A percentile compares a stretch with the other conserved stretches of the same genome.
phyloP scores from a whole-genome alignment of 1,140 invertebrate species.

The Triops cancriformis region DNA sequence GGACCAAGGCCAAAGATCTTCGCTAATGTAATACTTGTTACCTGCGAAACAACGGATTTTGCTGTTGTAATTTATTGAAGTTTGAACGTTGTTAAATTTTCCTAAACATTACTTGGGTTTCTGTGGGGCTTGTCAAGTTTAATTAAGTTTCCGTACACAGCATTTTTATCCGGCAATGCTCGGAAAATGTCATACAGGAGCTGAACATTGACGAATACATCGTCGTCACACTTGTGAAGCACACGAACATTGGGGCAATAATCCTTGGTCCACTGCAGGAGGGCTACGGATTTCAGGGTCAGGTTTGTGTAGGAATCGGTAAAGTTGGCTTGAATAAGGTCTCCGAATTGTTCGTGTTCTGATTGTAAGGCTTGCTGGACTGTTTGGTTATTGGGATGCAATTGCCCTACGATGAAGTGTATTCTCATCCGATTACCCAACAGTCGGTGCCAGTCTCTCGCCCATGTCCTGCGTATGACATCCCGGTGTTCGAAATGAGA shows the following conservation, averaged over 20 bases:
- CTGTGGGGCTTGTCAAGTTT: not conserved
- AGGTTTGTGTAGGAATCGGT: constrained; percentile 39
- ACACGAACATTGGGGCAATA: constrained; percentile 35
- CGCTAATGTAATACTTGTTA: constrained; percentile 18
- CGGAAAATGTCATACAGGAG: constrained; percentile 15
- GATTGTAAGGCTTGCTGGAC: constrained; percentile 19
- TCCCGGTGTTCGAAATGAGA: constrained; percentile 16
- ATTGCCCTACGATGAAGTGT: constrained; percentile 24
- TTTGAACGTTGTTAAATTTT: not conserved
- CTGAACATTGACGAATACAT: constrained; percentile 34
- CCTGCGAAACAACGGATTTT: not conserved
- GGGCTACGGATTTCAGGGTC: constrained; percentile 37
- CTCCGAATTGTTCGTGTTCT: constrained; percentile 25
- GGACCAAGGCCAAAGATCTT: constrained; percentile 20
- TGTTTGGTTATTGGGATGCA: constrained; percentile 10
- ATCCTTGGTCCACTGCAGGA: constrained; percentile 35
- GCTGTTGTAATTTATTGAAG: not conserved
- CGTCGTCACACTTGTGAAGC: constrained; percentile 39
- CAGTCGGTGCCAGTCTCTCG: constrained; percentile 19
- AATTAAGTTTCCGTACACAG: not conserved
- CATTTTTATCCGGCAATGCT: not conserved
- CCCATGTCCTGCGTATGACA: constrained; percentile 21
- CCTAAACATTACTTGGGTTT: not conserved
- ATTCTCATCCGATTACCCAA: constrained; percentile 19
- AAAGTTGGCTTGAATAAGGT: constrained; percentile 35